A percentile compares a stretch with the other conserved stretches of the same genome.
These are phyloP conservation scores for Amazona guildingii DNA, from an alignment of 2,113 vertebrate genomes.

Conservation along the genomic window DNA sequence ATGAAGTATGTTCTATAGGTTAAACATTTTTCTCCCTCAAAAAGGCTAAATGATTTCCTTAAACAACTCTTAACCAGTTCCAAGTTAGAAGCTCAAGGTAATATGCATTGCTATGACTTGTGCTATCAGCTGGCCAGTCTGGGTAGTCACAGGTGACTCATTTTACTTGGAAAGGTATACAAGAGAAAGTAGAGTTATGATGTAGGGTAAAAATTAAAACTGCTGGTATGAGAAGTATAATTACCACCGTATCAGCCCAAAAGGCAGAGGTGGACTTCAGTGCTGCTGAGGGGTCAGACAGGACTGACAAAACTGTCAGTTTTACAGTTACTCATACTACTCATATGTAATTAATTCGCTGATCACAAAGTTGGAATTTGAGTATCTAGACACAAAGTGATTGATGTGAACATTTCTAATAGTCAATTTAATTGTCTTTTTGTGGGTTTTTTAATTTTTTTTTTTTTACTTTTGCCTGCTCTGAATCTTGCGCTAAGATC, in stretches of 20 bases:
- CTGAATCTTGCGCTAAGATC: neutral
- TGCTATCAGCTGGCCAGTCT: neutral
- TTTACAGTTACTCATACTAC: no score
- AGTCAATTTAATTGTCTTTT: neutral
- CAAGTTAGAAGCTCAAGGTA: neutral
- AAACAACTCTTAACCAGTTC: neutral
- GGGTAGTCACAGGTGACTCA: neutral
- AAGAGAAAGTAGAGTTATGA: neutral
- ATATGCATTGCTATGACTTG: accelerated
- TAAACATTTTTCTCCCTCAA: neutral
- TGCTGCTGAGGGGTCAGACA: neutral
- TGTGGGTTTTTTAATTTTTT: neutral
- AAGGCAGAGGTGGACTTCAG: neutral
- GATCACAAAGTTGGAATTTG: neutral
- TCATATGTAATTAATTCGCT: no score
- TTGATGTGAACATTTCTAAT: neutral
- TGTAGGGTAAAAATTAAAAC: neutral
- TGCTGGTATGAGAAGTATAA: neutral
- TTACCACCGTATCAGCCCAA: neutral
- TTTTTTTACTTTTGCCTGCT: neutral
- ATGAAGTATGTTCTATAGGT: neutral
- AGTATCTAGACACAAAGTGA: neutral
- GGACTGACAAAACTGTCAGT: neutral
- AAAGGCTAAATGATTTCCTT: neutral
- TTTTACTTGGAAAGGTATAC: neutral